A percentile compares a stretch with the other conserved stretches of the same genome.
Evolutionary conservation across 2,888 invertebrate species (phyloP).

Genomic region (Ophraella communa): DNA sequence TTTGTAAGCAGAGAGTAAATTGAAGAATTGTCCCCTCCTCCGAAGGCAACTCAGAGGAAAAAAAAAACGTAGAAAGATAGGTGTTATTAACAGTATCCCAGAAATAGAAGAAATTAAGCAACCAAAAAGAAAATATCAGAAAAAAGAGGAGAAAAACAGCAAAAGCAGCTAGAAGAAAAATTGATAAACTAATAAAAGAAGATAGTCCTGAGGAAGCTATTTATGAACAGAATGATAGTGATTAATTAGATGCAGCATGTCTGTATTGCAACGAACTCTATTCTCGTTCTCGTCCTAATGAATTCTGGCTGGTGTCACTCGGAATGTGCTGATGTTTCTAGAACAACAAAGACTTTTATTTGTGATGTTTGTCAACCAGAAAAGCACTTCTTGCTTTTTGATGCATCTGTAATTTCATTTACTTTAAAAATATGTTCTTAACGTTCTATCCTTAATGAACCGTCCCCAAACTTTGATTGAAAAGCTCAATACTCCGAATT

Average conservation of each 20-base stretch:
- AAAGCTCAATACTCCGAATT: too few species aligned
- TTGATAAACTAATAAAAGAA: slow-evolving; percentile 7
- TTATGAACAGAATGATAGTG: not conserved
- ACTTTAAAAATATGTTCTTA: too few species aligned
- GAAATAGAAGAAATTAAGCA: not conserved
- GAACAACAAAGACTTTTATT: too few species aligned
- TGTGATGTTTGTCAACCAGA: too few species aligned
- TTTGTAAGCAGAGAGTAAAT: not conserved
- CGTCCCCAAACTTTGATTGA: too few species aligned
- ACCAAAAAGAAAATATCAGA: not conserved
- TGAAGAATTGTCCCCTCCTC: not conserved
- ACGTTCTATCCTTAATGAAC: too few species aligned
- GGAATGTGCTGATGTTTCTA: too few species aligned
- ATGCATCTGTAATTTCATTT: too few species aligned
- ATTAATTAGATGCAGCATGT: slow-evolving; percentile 17
- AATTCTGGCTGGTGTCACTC: slow-evolving; percentile 8
- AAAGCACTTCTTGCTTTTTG: too few species aligned
- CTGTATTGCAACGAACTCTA: slow-evolving; percentile 22
- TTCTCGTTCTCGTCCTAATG: slow-evolving; percentile 14
- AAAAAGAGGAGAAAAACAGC: slow-evolving; percentile 10
- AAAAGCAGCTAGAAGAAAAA: slow-evolving; percentile 9
- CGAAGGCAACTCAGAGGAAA: not conserved
- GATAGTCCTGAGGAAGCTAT: slow-evolving; percentile 8
- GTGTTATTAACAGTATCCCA: too few species aligned
- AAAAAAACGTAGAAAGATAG: too few species aligned